A percentile compares a stretch with the other conserved stretches of the same genome.
Conservation (phyloP, 2,888 invertebrate genomes). For the Mimumesa dahlbomi region DNA sequence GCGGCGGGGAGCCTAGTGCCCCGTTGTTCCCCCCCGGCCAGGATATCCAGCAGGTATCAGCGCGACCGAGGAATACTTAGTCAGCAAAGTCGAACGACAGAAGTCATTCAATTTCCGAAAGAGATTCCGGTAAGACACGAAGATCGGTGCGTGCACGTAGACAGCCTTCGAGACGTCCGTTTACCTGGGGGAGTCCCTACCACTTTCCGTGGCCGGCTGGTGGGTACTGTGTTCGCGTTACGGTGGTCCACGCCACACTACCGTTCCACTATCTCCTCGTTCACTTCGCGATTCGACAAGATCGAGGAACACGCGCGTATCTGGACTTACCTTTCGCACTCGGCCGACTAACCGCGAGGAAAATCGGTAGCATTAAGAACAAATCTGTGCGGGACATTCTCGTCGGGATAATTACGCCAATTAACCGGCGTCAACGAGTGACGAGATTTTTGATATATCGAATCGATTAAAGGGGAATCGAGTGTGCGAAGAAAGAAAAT, state of each 20-base stretch:
- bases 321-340: constrained; percentile 12
- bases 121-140: constrained; percentile 8
- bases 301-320: constrained; percentile 55
- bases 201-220: constrained; percentile 40
- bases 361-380: too few species aligned
- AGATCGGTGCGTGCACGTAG: constrained; percentile 10
- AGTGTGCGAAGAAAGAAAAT: not conserved
- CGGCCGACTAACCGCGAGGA: not conserved
- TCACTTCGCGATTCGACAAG: constrained; percentile 61
- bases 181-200: constrained; percentile 46
- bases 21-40: too few species aligned
- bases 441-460: too few species aligned
- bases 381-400: too few species aligned
- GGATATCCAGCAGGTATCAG: not conserved
- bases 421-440: too few species aligned
- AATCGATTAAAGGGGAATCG: not conserved
- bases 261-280: constrained; percentile 73
- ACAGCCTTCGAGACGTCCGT: constrained; percentile 26
- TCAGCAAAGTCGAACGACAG: constrained; percentile 25
- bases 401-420: too few species aligned
- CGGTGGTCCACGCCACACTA: constrained; percentile 73
- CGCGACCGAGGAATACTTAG: constrained; percentile 12
- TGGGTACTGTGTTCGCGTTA: constrained; percentile 50
- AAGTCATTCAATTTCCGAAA: constrained; percentile 39
- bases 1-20: too few species aligned